Evolutionary conservation across 30 jellyfish, hydroid and myxozoan species (phyloP), one percentile per base, ranked within the genome.

Genomic region (Rhopilema esculentum): DNA sequence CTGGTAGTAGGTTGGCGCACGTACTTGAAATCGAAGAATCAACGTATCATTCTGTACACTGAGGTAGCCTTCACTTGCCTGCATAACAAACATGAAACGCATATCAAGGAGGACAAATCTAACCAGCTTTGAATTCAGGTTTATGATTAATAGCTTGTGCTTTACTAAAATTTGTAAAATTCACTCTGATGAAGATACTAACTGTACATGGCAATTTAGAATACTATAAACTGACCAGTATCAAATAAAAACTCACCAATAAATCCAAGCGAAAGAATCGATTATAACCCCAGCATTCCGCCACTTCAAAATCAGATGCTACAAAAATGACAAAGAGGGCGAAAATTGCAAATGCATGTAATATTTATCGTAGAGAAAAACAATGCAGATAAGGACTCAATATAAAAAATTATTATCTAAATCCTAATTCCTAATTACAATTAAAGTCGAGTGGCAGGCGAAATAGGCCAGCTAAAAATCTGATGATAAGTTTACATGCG

Each of bases 301-400:
- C 96, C 19, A 91, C 98, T 79, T 91, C 98, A 71, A 91, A 91
- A 73, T 91, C 98, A 70, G 98, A 91, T 0, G 98, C 98, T 91
- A 61, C 0, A 69, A 78, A 48, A 24, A 27, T 21, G 30, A 64
- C 28, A 2, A 57, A 48, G 80, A 27, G n/a, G 6, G 57, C 57
- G 9, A 40, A 40, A 12, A 40, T 40, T 2, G 57, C 57, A 40
- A 40, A 2, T 2, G 12, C 6, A 40, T 40, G 57, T 2, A 40
- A 12, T 2, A 40, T 40, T n/a, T n/a, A n/a, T n/a, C n/a, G n/a
- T n/a, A n/a, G n/a, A n/a, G n/a, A 40, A 40, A 40, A 12, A 40
- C 12, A 40, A 12, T 40, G 57, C 57, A 40, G n/a, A n/a, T 40
- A 40, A 40, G 57, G 12, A 40, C 6, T 12, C 6, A 40, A 40